A percentile compares a stretch with the other conserved stretches of the same genome.
Evolutionary conservation across 53 echinoderm and acorn worm genomes (phyloP).

Genomic region (Stichopus horrens): DNA sequence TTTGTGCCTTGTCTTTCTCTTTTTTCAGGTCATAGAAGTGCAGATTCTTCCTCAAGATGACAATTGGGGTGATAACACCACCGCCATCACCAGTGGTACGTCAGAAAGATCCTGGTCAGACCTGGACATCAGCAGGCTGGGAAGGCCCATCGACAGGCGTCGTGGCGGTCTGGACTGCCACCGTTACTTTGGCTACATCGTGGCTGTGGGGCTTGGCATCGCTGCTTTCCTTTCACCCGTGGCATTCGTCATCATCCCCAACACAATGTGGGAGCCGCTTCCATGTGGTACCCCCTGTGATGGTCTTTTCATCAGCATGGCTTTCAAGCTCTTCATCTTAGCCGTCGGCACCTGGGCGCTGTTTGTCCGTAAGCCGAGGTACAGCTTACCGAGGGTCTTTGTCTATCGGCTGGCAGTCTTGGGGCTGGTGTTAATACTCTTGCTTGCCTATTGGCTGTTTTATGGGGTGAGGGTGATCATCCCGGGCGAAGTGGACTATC

Average conservation of each 20-base stretch:
- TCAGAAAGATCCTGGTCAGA: conserved; percentile 87
- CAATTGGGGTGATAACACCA: conserved; percentile 99
- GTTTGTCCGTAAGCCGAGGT: conserved; percentile 85
- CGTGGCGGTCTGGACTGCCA: conserved; percentile 85
- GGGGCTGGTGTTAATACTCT: conserved; percentile 65
- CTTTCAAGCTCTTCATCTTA: conserved; percentile 90
- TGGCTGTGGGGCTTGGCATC: conserved; percentile 60
- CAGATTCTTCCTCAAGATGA: conserved; percentile 98
- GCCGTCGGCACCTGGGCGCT: conserved; percentile 88
- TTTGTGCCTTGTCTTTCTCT: neutral
- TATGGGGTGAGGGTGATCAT: conserved; percentile 79
- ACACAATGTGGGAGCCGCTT: conserved; percentile 52
- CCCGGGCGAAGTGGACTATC: conserved; percentile 56
- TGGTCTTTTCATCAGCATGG: conserved; percentile 98
- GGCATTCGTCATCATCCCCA: conserved; percentile 89
- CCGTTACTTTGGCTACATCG: conserved; percentile 73
- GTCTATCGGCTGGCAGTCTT: conserved; percentile 77
- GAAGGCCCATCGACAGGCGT: conserved; percentile 66
- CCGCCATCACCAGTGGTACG: conserved; percentile 91
- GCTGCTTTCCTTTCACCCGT: conserved; percentile 87
- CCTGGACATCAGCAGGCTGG: conserved; percentile 78
- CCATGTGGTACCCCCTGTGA: conserved; percentile 84
- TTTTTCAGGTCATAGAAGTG: conserved; percentile 87
- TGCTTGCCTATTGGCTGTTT: conserved; percentile 93
- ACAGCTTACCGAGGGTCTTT: conserved; percentile 80